Conservation (phyloP, 2,888 invertebrate genomes). For the Polydrusus cervinus region DNA sequence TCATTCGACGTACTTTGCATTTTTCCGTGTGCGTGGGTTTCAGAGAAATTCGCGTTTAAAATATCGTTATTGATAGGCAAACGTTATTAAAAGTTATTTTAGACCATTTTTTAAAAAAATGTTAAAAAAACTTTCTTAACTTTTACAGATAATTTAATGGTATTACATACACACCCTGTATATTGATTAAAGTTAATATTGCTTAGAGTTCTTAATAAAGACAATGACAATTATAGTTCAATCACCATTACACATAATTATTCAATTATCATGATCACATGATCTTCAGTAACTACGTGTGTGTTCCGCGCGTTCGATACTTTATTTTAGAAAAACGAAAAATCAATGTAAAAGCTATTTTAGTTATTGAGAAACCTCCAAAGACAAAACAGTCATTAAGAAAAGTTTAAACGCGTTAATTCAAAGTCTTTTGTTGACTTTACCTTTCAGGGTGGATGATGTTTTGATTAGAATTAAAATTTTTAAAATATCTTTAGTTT, state of each 20-base stretch:
- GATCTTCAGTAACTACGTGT: slow-evolving; percentile 11
- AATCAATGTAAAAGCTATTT: slow-evolving; percentile 11
- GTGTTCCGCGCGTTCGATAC: slow-evolving; percentile 9
- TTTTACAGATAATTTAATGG: too few species aligned
- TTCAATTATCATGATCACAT: neutral
- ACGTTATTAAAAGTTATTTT: too few species aligned
- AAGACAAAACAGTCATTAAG: slow-evolving; percentile 25
- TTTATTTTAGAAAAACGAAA: neutral
- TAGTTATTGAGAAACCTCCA: neutral
- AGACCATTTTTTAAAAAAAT: too few species aligned
- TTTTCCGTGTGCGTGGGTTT: too few species aligned
- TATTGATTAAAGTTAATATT: too few species aligned
- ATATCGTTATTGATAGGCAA: too few species aligned
- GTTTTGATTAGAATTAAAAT: neutral
- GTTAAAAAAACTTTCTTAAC: too few species aligned
- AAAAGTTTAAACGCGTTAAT: slow-evolving; percentile 24
- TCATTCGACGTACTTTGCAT: too few species aligned
- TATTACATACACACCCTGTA: too few species aligned
- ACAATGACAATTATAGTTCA: neutral
- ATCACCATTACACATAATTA: slow-evolving; percentile 4
- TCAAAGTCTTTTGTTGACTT: slow-evolving; percentile 15
- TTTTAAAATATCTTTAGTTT: too few species aligned
- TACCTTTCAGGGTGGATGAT: neutral
- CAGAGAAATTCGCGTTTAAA: too few species aligned
- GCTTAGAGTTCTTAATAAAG: neutral